Base-by-base conservation (phyloP, 2,797 vertebrate species). In the Brotula barbata region DNA sequence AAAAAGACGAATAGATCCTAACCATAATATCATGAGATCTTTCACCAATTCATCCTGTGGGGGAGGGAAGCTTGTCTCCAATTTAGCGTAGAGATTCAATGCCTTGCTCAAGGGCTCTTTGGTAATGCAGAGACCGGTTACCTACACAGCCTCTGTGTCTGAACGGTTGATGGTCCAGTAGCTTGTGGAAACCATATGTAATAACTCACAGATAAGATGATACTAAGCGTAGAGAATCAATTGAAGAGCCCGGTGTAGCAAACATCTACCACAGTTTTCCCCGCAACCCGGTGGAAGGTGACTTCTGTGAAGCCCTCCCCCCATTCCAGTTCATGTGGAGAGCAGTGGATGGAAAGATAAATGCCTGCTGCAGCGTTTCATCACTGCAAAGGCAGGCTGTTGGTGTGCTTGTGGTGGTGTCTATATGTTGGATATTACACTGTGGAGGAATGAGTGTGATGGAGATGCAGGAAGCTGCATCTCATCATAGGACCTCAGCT, bases 261-360 rank as follows among this genome's bases (percentile, higher is more conserved):
- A 37, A 39, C 41, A 53, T 64, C n/a, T 45, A 20, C 47, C 61
- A 31, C 15, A 22, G 31, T 16, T 36, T 42, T 64, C 45, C 44
- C 13, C 15, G 22, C 60, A 69, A 77, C 78, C 12, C 58, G 52
- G 49, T 46, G 7, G 74, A 73, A 77, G 84, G 78, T 80, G 78
- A 75, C 79, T 72, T 49, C 36, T 42, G 5, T 43, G 56, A 40
- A 46, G 47, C 49, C 49, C 44, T 15, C 33, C 63, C 67, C 36
- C 20, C 5, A 42, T 28, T 33, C 21, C 33, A 41, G 21, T 55
- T 1, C 58, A 60, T 41, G 56, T 62, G 52, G 22, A 58, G 69
- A 49, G 47, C 7, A 2, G 10, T 39, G 50, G 69, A 73, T 56
- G 68, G 45, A 73, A 19, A 48, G 54, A 63, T 62, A 19, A 65